These are phyloP conservation scores for Drosophila hawaiiensis DNA, from an alignment of 2,888 invertebrate species.

Conservation along the genomic window DNA sequence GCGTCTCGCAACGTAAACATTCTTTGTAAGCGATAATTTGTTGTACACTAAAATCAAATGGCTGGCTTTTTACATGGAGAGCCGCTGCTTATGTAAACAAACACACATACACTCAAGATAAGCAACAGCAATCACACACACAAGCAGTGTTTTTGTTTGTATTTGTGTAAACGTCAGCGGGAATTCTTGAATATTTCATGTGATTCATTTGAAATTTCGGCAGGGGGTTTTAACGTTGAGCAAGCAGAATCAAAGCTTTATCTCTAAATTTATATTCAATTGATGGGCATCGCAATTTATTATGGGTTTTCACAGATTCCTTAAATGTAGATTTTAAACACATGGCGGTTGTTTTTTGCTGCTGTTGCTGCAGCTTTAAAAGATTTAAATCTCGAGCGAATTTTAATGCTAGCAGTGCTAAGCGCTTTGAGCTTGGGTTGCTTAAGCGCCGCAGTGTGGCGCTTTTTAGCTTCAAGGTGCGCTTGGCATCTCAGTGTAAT, in stretches of 20 bases:
- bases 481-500: background rate
- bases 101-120: background rate
- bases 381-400: background rate
- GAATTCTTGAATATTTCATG: background rate
- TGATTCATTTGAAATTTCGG: background rate
- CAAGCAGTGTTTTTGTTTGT: background rate
- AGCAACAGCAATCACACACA: background rate
- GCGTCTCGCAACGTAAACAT: conserved; percentile 20
- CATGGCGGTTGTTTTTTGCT: background rate
- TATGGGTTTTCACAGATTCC: background rate
- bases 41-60: conserved; percentile 15
- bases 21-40: conserved; percentile 45
- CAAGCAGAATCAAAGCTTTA: background rate
- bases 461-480: background rate
- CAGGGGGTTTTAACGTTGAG: background rate
- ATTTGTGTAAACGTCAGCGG: background rate
- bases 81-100: conserved; percentile 9
- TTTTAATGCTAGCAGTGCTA: background rate
- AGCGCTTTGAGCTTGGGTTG: background rate
- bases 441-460: background rate
- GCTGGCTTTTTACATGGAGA: conserved; percentile 6
- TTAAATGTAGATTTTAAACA: background rate
- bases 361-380: background rate
- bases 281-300: background rate
- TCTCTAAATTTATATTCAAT: background rate